A percentile compares a stretch with the other conserved stretches of the same genome.
phyloP scores from a whole-genome alignment of 2,113 vertebrate species.

The Eira barbara region DNA sequence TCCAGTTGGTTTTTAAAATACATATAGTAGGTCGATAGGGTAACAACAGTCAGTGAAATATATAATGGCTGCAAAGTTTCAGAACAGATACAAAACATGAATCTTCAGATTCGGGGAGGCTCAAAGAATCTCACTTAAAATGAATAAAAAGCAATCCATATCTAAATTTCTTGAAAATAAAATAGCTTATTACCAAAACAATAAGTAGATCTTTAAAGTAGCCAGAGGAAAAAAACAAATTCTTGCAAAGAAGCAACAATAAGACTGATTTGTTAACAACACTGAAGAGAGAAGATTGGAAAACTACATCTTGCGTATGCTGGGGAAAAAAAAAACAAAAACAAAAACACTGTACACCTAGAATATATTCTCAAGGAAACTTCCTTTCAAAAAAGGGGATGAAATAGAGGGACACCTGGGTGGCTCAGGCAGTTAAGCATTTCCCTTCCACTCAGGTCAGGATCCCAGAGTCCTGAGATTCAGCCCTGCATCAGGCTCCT shows the following conservation, averaged over 20 bases:
- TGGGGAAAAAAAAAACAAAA: background rate
- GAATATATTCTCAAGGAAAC: background rate
- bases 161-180: background rate
- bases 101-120: background rate
- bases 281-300: background rate
- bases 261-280: background rate
- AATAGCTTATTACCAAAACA: background rate
- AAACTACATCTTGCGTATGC: background rate
- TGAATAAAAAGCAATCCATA: background rate
- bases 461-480: background rate
- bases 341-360: background rate
- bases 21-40: background rate
- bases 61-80: background rate
- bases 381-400: background rate
- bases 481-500: background rate
- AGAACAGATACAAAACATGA: background rate
- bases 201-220: background rate
- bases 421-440: background rate
- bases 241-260: background rate
- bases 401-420: background rate
- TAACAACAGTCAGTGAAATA: background rate
- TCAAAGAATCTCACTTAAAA: background rate
- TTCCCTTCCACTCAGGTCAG: background rate
- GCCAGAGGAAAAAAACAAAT: background rate
- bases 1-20: background rate